A percentile compares a stretch with the other conserved stretches of the same genome.
Evolutionary conservation across 2,888 invertebrate genomes (phyloP).

Genomic region (Protonemura montana): DNA sequence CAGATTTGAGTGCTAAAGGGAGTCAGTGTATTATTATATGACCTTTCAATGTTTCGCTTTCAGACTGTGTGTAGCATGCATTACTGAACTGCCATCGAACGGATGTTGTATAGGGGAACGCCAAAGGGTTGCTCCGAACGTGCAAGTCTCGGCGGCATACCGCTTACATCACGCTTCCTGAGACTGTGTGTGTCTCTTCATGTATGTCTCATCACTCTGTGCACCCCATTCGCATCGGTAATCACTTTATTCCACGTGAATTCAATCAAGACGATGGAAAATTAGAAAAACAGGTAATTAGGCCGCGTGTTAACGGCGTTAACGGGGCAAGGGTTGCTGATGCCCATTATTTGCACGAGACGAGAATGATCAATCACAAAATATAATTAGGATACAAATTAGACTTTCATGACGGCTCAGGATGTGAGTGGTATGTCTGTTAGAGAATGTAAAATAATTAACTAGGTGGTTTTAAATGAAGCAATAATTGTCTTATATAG

Average conservation of each 20-base stretch:
- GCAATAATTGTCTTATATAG: neutral
- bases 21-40: neutral
- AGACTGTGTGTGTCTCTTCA: too few species aligned
- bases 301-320: neutral
- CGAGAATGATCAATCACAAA: neutral
- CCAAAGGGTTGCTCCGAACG: neutral
- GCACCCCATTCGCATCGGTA: neutral
- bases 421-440: neutral
- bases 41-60: conserved; percentile 12
- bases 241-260: neutral
- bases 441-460: neutral
- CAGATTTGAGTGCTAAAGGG: neutral
- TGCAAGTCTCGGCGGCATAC: too few species aligned
- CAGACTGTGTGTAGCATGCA: neutral
- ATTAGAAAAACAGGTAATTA: neutral
- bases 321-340: neutral
- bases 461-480: neutral
- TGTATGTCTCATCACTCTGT: neutral
- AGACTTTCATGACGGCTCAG: neutral
- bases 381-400: conserved; percentile 1
- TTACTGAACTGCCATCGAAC: neutral
- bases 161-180: too few species aligned
- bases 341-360: neutral
- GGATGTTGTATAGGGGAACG: neutral
- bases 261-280: neutral